Evolutionary conservation across 2,888 invertebrate genomes (phyloP).

Genomic region (Pardosa pseudoannulata): DNA sequence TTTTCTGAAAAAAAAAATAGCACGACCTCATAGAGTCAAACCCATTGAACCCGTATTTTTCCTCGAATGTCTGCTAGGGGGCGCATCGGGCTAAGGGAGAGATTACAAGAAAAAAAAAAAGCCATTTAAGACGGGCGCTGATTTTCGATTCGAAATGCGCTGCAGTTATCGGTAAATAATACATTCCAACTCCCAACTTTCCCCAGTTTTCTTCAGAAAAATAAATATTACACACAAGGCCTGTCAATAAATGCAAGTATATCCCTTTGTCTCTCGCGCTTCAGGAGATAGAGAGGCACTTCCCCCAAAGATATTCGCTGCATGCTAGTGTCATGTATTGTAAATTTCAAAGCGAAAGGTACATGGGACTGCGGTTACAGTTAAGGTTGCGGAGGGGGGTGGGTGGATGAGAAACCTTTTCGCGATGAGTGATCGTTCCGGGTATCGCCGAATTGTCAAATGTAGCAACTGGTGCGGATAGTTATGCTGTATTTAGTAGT

Average conservation of each 20-base stretch:
- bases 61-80: slow-evolving; percentile 27
- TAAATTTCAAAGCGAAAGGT: neutral
- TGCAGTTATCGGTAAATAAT: slow-evolving; percentile 69
- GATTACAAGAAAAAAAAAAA: no score
- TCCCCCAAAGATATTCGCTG: neutral
- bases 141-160: slow-evolving; percentile 36
- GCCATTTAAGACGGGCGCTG: slow-evolving; percentile 59
- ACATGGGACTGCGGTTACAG: neutral
- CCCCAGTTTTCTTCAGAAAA: slow-evolving; percentile 21
- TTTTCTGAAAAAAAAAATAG: neutral
- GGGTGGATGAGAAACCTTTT: neutral
- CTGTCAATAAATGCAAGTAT: slow-evolving; percentile 56
- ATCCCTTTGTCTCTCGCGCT: slow-evolving; percentile 11
- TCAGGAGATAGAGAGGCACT: neutral
- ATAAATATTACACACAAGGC: slow-evolving; percentile 55
- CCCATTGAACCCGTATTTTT: slow-evolving; percentile 54
- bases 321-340: neutral
- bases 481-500: neutral
- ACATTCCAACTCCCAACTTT: slow-evolving; percentile 26
- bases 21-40: slow-evolving; percentile 34
- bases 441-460: neutral
- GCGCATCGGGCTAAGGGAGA: slow-evolving; percentile 20
- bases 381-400: no score
- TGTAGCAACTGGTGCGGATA: neutral
- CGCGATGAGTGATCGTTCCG: neutral